Percentiles rank a stretch among this genome's conserved stretches.
phyloP scores from a whole-genome alignment of 1,140 invertebrate species.

The Homalodisca vitripennis region DNA sequence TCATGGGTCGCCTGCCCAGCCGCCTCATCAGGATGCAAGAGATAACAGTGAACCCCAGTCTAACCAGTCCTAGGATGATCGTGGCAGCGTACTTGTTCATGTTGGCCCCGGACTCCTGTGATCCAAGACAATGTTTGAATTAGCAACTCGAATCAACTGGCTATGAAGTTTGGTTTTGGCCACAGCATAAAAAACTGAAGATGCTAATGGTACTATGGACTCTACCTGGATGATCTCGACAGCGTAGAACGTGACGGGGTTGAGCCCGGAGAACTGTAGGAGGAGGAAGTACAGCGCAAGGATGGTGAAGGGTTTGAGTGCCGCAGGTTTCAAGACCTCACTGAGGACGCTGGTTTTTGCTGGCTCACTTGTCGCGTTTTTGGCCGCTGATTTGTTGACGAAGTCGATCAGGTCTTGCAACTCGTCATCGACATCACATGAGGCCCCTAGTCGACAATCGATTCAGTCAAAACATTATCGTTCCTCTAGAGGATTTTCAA shows the following conservation, averaged over 20 bases:
- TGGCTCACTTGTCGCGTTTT: conserved; percentile 35
- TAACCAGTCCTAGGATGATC: conserved; percentile 64
- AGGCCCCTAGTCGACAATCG: conserved; percentile 48
- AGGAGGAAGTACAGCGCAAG: conserved; percentile 67
- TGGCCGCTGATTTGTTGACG: conserved; percentile 61
- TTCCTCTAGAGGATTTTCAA: too few relatives aligned
- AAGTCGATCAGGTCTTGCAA: conserved; percentile 61
- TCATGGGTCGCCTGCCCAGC: conserved; percentile 63
- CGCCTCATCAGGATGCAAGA: conserved; percentile 60
- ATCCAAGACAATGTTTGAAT: too few relatives aligned
- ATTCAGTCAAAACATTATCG: too few relatives aligned
- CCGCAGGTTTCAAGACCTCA: conserved; percentile 58
- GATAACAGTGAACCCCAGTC: conserved; percentile 59
- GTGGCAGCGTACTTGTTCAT: conserved; percentile 62
- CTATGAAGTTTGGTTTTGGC: too few relatives aligned
- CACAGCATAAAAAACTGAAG: too few relatives aligned
- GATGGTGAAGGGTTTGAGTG: conserved; percentile 63
- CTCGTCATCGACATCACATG: conserved; percentile 61
- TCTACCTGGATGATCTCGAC: conserved; percentile 67
- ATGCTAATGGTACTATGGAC: too few relatives aligned
- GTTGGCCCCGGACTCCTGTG: conserved; percentile 58
- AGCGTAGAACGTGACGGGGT: conserved; percentile 77
- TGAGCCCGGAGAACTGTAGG: conserved; percentile 72
- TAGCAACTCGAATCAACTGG: too few relatives aligned
- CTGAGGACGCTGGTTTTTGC: conserved; percentile 51